Evolutionary conservation across 2,797 vertebrate genomes (phyloP).

Genomic region (Eidolon dupreanum): DNA sequence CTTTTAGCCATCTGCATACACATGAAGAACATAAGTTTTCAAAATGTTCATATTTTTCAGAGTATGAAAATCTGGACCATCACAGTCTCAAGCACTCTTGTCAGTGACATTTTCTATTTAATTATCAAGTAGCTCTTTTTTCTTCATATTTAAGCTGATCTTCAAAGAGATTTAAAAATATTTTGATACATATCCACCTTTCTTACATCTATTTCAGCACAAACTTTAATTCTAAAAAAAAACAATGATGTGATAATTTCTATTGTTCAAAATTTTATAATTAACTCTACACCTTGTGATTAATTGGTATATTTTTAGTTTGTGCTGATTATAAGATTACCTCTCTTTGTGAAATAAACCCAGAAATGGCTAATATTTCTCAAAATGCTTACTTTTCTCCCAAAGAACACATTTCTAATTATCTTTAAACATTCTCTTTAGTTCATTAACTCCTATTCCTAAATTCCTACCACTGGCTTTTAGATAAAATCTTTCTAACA

Average conservation of each 20-base stretch:
- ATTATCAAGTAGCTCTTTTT: conserved; percentile 56
- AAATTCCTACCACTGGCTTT: not conserved
- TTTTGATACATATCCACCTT: not conserved
- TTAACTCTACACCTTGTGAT: not conserved
- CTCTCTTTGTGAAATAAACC: conserved; percentile 21
- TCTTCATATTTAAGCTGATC: not conserved
- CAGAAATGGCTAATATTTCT: not conserved
- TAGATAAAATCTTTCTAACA: conserved; percentile 39
- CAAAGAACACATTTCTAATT: conserved; percentile 21
- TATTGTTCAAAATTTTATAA: not conserved
- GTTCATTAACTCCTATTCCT: not conserved
- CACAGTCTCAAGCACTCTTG: not conserved
- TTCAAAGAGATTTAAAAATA: not conserved
- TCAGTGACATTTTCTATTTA: conserved; percentile 65
- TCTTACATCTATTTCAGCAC: not conserved
- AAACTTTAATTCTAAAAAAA: not conserved
- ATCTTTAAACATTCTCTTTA: not conserved
- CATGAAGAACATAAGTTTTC: conserved; percentile 52
- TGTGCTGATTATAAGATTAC: not conserved
- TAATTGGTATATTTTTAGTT: not conserved
- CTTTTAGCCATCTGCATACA: not conserved
- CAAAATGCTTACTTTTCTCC: not conserved
- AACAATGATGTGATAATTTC: not conserved
- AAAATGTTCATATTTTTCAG: conserved; percentile 53
- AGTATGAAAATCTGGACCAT: conserved; percentile 24